Conservation (phyloP, 1,140 invertebrate species). For the Heliothis subflexa region DNA sequence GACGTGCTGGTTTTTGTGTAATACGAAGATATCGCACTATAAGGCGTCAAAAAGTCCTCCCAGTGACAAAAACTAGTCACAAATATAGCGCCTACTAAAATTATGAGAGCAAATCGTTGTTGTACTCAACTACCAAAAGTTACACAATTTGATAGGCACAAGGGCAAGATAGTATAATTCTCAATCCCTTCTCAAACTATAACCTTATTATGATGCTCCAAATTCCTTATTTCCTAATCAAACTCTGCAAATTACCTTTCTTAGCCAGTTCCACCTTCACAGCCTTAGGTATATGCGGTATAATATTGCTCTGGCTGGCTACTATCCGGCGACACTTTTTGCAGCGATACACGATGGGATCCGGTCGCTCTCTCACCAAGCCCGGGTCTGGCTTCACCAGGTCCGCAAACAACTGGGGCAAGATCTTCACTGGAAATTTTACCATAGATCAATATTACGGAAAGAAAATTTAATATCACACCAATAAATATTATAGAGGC, state of each 20-base stretch:
- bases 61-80: neutral
- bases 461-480: neutral
- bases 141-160: no score
- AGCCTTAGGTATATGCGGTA: constrained; percentile 89
- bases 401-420: constrained; percentile 92
- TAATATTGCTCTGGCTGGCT: constrained; percentile 92
- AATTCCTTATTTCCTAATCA: no score
- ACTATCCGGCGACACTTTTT: constrained; percentile 92
- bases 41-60: no score
- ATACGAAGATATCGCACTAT: no score
- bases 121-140: no score
- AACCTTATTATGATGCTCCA: no score
- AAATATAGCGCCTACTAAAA: no score
- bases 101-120: no score
- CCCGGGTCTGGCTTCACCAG: constrained; percentile 93
- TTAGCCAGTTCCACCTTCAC: constrained; percentile 74
- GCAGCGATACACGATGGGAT: constrained; percentile 93
- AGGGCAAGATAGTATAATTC: no score
- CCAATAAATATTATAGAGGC: no score
- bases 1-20: no score
- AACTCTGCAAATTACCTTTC: constrained; percentile 55
- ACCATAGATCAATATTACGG: neutral
- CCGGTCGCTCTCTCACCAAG: constrained; percentile 90
- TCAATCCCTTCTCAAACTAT: no score
- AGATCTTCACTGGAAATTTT: constrained; percentile 90